Percentiles rank a stretch among this genome's conserved stretches.
phyloP scores from a whole-genome alignment of 2,888 invertebrate genomes.

The Allygus modestus region DNA sequence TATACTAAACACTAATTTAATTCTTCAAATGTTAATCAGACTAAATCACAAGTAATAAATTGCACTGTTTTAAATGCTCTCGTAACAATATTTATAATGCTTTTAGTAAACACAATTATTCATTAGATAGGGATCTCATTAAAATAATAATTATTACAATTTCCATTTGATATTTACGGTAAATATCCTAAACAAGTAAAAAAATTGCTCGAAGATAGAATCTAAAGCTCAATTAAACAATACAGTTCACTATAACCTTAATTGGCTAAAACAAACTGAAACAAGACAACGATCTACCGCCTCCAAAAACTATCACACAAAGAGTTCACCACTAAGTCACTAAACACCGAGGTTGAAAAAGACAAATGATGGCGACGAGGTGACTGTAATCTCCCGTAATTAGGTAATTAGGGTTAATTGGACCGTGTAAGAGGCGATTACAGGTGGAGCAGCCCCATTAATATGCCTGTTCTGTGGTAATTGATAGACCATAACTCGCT shows the following conservation, averaged over 20 bases:
- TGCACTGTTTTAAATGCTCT: too few relatives aligned
- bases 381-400: slow-evolving; percentile 23
- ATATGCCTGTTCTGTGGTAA: slow-evolving; percentile 28
- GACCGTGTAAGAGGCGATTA: slow-evolving; percentile 17
- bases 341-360: background rate
- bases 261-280: background rate
- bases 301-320: background rate
- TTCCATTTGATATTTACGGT: too few relatives aligned
- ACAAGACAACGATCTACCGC: background rate
- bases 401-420: slow-evolving; percentile 42
- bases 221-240: too few relatives aligned
- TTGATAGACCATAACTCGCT: slow-evolving; percentile 35
- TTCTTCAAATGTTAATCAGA: too few relatives aligned
- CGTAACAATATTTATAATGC: too few relatives aligned
- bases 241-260: background rate
- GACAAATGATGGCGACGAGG: slow-evolving; percentile 32
- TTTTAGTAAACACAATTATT: too few relatives aligned
- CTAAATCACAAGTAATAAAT: too few relatives aligned
- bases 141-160: too few relatives aligned
- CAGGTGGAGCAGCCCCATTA: slow-evolving; percentile 20
- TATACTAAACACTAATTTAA: too few relatives aligned
- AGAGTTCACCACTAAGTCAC: background rate
- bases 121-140: too few relatives aligned
- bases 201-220: too few relatives aligned
- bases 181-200: too few relatives aligned